Evolutionary conservation across 2,888 invertebrate species (phyloP).

Genomic region (Lobophora halterata): DNA sequence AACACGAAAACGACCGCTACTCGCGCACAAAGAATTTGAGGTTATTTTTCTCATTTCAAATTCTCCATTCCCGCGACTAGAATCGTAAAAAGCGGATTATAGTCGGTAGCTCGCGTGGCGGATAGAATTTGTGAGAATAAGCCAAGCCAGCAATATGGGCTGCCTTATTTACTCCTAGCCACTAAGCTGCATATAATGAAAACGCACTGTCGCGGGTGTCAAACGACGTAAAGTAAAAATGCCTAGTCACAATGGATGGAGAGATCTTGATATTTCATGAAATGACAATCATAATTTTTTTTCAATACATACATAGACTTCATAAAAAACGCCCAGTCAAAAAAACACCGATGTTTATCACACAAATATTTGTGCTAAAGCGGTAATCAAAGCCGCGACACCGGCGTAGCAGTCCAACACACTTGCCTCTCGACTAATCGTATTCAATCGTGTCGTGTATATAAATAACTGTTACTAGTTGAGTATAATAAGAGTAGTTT

Average conservation of each 20-base stretch:
- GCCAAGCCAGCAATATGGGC: constrained; percentile 73
- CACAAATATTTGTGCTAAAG: too few relatives aligned
- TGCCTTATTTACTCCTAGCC: constrained; percentile 74
- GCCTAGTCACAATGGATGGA: constrained; percentile 34
- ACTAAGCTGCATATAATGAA: constrained; percentile 81
- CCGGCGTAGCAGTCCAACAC: too few relatives aligned
- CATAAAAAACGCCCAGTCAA: too few relatives aligned
- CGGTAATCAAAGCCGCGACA: too few relatives aligned
- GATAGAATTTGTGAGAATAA: constrained; percentile 74
- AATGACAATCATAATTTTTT: background rate
- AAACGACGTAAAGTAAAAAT: constrained; percentile 67
- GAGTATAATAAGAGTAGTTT: too few relatives aligned
- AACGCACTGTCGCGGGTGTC: constrained; percentile 77
- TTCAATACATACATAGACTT: too few relatives aligned
- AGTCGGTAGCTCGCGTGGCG: constrained; percentile 60
- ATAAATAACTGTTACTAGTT: too few relatives aligned
- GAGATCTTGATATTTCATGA: constrained; percentile 51
- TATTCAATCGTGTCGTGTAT: too few relatives aligned
- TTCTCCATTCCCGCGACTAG: constrained; percentile 67
- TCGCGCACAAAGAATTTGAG: constrained; percentile 66
- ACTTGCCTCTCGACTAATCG: too few relatives aligned
- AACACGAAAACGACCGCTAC: constrained; percentile 54
- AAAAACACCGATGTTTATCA: too few relatives aligned
- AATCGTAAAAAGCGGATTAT: constrained; percentile 81
- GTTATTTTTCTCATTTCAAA: constrained; percentile 78